Evolutionary conservation across 2,113 vertebrate species (phyloP), one percentile per base, ranked within the genome.

Genomic region (Pseudorasbora parva): DNA sequence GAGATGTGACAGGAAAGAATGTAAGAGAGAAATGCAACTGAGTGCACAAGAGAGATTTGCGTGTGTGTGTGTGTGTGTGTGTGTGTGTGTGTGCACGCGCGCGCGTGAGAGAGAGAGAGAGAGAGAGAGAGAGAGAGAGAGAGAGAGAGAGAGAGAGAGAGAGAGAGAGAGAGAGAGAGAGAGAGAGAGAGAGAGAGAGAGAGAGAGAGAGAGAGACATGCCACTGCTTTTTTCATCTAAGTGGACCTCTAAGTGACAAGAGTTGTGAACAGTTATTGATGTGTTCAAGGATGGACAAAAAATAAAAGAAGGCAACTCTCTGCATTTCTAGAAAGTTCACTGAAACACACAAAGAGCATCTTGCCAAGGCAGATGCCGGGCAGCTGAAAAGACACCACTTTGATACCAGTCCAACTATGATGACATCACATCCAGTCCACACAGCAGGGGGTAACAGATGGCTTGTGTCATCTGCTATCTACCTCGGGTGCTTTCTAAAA

Each of bases 371-470:
- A 82, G 83, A 82, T 81, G 74, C 83, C 74, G 74, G 56, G 54
- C 82, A 9, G 71, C 11, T 57, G 49, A 84, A 81, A 30, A 25
- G 76, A 57, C 73, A 75, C 45, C 17, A 25, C 47, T 86, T 73
- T 88, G 73, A 86, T 86, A 86, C 60, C 49, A 45, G n/a, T 86
- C 87, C 84, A 88, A 84, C 57, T 51, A 19, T 41, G 47, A 84
- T 82, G 87, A 68, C 84, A 86, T 84, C 82, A 84, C 84, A 75
- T 76, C 60, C 78, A 64, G 66, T 74, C 64, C 30, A 57, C 82
- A 84, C 85, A 75, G 79, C 30, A 82, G 78, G 75, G 68, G n/a
- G 25, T 72, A 54, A 62, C 84, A 81, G 76, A 83, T 88, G 82
- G 87, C 69, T 82, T 78, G 72, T 82, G 84, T 81, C 64, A 82